A percentile compares a stretch with the other conserved stretches of the same genome.
Conservation (phyloP, 2,888 invertebrate species). For the Cheilosia impressa region DNA sequence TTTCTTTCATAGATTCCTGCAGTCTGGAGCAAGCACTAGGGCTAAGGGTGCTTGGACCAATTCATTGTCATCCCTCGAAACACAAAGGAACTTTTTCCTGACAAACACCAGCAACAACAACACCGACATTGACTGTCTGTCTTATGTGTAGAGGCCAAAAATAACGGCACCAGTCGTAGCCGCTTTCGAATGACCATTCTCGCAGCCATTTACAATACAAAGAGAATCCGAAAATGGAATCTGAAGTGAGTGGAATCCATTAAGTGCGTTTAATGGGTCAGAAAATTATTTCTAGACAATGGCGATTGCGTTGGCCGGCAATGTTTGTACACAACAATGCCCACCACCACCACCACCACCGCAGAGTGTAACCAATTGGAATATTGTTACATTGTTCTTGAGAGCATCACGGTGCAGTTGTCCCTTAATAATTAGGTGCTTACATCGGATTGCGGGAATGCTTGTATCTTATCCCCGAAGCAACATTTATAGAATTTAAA, state of each 20-base stretch:
- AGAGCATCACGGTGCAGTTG: conserved; percentile 39
- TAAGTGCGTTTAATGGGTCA: conserved; percentile 72
- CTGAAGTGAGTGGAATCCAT: conserved; percentile 56
- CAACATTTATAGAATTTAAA: conserved; percentile 32
- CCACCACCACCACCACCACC: not conserved
- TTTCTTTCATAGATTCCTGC: conserved; percentile 35
- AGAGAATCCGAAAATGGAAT: conserved; percentile 56
- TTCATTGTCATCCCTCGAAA: conserved; percentile 54
- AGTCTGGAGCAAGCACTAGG: conserved; percentile 13
- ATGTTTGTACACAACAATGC: not conserved
- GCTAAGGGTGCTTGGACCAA: conserved; percentile 33
- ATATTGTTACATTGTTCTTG: conserved; percentile 54
- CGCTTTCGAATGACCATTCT: conserved; percentile 35
- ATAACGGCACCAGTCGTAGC: conserved; percentile 44
- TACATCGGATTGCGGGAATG: conserved; percentile 17
- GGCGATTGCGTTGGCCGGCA: conserved; percentile 24
- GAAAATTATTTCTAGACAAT: conserved; percentile 72
- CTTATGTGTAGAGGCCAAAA: conserved; percentile 5
- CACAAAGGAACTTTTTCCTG: conserved; percentile 53
- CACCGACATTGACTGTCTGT: not conserved
- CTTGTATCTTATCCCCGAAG: conserved; percentile 10
- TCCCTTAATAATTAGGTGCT: conserved; percentile 30
- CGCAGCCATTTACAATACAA: conserved; percentile 53
- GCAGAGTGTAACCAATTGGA: conserved; percentile 60
- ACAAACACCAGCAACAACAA: not conserved